Evolutionary conservation across 2,113 vertebrate genomes (phyloP), one percentile per base, ranked within the genome.

Genomic region (Boulengeromyrus knoepffleri): DNA sequence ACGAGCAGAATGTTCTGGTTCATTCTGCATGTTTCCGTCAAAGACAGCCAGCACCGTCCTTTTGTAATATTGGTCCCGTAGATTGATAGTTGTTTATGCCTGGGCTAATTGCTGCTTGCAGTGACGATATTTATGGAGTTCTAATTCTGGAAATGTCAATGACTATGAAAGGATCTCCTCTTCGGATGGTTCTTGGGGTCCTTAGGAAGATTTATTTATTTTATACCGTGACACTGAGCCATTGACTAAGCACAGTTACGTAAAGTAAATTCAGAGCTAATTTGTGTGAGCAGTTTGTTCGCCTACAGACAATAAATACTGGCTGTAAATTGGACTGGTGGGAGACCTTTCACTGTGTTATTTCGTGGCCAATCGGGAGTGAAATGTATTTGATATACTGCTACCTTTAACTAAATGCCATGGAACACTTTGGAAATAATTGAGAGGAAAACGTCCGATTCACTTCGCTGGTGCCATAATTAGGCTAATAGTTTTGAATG

Each of bases 201-300:
- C 36, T 42, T 80, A 7, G 74, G 74, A 80, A 80, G 36, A 80
- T 80, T 80, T 80, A 70, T 31, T 70, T 31, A 83, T 85, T 91
- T 90, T 45, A 93, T 92, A 94, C 94, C 92, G 84, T 91, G 91
- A 92, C 89, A 92, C 91, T 90, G 36, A 91, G 91, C 87, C 88
- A 53, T 88, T 91, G 83, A 88, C 74, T 89, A 39, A 87, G 85
- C 36, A 52, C 46, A 90, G 49, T 36, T 31, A 36, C 15, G 13
- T 21, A 42, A 56, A 87, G 50, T n/a, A 36, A 36, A 53, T 87
- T 36, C 31, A 27, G 24, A 13, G n/a, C 17, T 53, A 36, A 53
- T 53, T 87, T 87, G 50, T 53, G n/a, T 53, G 50, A 53, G 27
- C 85, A 39, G 9, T 53, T 53, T 87, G 5, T 27, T 53, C 49